Base-by-base conservation (phyloP, 1,140 invertebrate genomes). In the Plutomurus gul region DNA sequence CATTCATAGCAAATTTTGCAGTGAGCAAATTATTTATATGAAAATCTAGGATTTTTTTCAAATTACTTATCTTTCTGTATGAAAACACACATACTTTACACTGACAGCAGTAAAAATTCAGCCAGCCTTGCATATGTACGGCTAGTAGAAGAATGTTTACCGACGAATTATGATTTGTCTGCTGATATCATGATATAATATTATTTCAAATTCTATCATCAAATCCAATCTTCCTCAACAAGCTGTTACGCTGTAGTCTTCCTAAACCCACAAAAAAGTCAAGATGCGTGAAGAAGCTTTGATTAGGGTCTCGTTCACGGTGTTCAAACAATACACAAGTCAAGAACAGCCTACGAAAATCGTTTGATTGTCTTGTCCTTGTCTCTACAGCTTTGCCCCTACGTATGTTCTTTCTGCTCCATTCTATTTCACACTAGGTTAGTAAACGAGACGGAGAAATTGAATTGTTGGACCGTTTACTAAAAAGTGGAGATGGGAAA, bases 401-500 rank as follows among this genome's bases (percentile, higher is more conserved):
- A 13, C n/a, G 39, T 43, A 10, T 43, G 11, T n/a, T 43, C 39
- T 43, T 43, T 43, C 11, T 43, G 11, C 39, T 43, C 22, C 22
- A 56, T 56, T 56, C 16, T 16, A 33, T 65, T 65, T 30, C 56
- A 65, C 27, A 30, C 56, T n/a, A 65, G 22, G 30, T 65, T 36
- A 36, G 16, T 33, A 16, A 22, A 33, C 30, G 27, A 65, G 56
- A 65, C 56, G 36, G 7, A 10, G 56, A 65, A 65, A 65, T 65
- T 65, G 56, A 65, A 65, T 65, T 65, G 56, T 65, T 60, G 51
- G n/a, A n/a, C n/a, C n/a, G n/a, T n/a, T n/a, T 60, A 60, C 7
- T 27, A 65, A 65, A n/a, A n/a, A n/a, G n/a, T n/a, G n/a, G 56
- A 51, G 16, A 65, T 33, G 27, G 27, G n/a, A 65, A 30, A 60